Base-by-base conservation (phyloP, 2,888 invertebrate species). In the Oasisia sp. region DNA sequence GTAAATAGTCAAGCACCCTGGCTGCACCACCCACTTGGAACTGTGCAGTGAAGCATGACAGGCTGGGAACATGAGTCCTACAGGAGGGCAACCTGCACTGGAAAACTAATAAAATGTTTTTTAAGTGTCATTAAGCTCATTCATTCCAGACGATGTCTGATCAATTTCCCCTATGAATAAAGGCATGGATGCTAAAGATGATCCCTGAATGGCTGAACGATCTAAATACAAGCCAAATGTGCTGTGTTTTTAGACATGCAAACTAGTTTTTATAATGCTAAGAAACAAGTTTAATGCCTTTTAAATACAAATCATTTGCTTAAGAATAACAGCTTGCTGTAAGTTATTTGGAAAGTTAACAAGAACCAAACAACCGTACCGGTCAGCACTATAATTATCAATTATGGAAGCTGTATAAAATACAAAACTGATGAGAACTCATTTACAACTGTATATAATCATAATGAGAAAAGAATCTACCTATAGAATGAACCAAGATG, bases 61-160 rank as follows among this genome's bases (percentile, higher is more conserved):
- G n/a, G 74, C 74, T 74, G n/a, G 74, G n/a, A 74, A n/a, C 74
- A 74, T 74, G 74, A 74, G n/a, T n/a, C 14, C 50, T 74, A 74
- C 27, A n/a, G n/a, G 5, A 74, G 7, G 14, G 74, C 74, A 74
- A 74, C 27, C 74, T 74, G 74, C 27, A 27, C 0, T 74, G 27
- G 74, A 27, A 74, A 74, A 74, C 14, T 74, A 74, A 19, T 27
- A 27, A 74, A 74, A 74, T 27, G 7, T 2, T 19, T 74, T 74
- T 74, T 74, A 74, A 74, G 19, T 74, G 74, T 74, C 74, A 74
- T 27, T 11, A 12, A 19, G 27, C 74, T 74, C 74, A 74, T 5
- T n/a, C n/a, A 74, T 74, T 27, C 27, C 38, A 38, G 38, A 74
- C 7, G 27, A 14, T 50, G 50, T 12, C 14, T 50, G 74, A 74